Percentiles rank a stretch among this genome's conserved stretches.
phyloP scores from a whole-genome alignment of 1,140 invertebrate species.

The Tetragnatha versicolor region DNA sequence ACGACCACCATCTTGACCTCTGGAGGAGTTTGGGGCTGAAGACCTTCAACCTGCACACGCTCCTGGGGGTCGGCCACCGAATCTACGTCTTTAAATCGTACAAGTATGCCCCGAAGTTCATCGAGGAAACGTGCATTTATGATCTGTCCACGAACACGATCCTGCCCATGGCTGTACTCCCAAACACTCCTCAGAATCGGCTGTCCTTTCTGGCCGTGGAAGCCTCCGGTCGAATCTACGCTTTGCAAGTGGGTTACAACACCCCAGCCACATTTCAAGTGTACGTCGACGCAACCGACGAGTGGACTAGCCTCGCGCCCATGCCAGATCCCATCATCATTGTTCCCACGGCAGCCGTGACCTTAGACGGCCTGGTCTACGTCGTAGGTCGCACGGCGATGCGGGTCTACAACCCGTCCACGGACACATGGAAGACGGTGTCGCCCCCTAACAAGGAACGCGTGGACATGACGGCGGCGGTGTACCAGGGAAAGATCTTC shows the following conservation, averaged over 20 bases:
- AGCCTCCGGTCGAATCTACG: no score
- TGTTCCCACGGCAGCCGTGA: neutral
- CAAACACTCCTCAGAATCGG: neutral
- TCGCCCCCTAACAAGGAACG: neutral
- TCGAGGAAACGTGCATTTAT: no score
- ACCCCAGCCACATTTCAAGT: neutral
- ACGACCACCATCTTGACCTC: no score
- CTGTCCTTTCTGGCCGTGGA: no score
- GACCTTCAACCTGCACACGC: no score
- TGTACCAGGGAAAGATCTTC: neutral
- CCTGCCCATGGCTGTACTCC: no score
- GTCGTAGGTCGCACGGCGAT: conserved; percentile 5
- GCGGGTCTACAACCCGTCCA: neutral
- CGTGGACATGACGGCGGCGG: neutral
- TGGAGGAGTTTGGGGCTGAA: no score
- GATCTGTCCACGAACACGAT: no score
- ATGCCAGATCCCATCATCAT: conserved; percentile 12
- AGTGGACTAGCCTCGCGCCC: neutral
- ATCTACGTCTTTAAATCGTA: no score
- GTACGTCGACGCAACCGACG: neutral
- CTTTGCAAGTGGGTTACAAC: no score
- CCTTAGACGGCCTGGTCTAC: conserved; percentile 5
- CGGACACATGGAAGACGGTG: neutral
- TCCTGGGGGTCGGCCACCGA: no score
- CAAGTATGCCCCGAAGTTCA: no score